Base-by-base conservation (phyloP, 2,888 invertebrate species). In the Cheilosia vernalis region DNA sequence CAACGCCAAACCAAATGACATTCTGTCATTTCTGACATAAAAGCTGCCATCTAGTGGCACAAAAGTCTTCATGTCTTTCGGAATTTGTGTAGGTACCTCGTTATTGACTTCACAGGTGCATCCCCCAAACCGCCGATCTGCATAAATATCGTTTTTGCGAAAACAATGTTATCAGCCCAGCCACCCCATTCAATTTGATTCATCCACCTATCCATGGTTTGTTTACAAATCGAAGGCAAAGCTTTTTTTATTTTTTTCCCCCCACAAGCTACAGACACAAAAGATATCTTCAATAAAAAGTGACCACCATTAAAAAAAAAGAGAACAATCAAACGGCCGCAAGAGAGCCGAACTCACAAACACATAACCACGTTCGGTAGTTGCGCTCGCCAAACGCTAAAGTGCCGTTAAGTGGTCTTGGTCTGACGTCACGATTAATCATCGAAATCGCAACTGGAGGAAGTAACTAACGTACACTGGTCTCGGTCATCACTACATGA, bases 361-460 rank as follows among this genome's bases (percentile, higher is more conserved):
- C 10, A 73, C 60, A 49, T 7, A 19, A 1, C 1, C 60, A 33
- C 0, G 37, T 2, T 3, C 15, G 51, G 27, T 6, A 67, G 19
- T 49, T 37, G 37, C 13, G 37, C 13, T 37, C 40, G n/a, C n/a
- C 42, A 42, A 42, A 6, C 42, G 44, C 53, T 21, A 40, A 76
- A 85, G 61, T 85, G 61, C 85, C 85, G 81, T 85, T 81, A 80
- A 72, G 37, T 56, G 30, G 10, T 56, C 37, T 85, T 56, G 30
- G 10, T 56, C 37, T 85, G 85, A 85, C 85, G 85, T 85, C 85
- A 85, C 63, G 51, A 77, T 81, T 85, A 85, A 81, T 85, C 80
- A 85, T 72, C 76, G 15, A 47, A 42, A 19, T 9, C 66, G 19
- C 24, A 24, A 67, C 81, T 72, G 81, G 72, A 85, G 81, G 85